Conservation (phyloP, 2,797 vertebrate species). For the Clamator glandarius region DNA sequence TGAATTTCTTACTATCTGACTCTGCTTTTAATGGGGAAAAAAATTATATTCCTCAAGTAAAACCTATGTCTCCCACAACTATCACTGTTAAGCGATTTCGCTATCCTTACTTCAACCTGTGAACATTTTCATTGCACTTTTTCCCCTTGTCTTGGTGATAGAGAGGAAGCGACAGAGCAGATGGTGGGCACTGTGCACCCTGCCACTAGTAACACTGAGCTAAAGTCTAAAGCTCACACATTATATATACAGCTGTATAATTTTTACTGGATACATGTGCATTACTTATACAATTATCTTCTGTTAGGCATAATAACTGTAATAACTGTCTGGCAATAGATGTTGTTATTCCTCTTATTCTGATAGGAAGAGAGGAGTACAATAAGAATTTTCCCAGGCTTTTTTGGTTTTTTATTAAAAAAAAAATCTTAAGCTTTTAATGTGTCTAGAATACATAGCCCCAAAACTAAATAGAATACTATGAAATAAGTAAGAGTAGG, state of each 20-base stretch:
- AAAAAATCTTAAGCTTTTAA: neutral
- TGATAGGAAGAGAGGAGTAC: neutral
- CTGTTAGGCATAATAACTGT: neutral
- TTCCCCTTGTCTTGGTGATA: neutral
- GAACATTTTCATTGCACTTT: neutral
- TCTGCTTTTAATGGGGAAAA: neutral
- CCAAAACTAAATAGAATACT: neutral
- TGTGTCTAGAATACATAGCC: neutral
- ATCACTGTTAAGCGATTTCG: neutral
- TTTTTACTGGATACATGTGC: neutral
- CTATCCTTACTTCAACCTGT: neutral
- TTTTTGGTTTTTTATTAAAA: neutral
- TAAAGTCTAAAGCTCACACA: neutral
- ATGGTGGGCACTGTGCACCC: neutral
- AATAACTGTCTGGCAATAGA: neutral
- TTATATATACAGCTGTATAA: neutral
- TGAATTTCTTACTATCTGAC: neutral
- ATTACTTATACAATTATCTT: neutral
- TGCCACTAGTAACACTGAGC: neutral
- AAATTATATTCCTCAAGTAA: neutral
- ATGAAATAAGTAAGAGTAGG: neutral
- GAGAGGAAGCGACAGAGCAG: neutral
- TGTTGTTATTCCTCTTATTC: accelerated
- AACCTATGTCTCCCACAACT: neutral
- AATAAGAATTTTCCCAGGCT: neutral